Conservation (phyloP, 2,113 vertebrate species). For the Chloebia gouldiae region DNA sequence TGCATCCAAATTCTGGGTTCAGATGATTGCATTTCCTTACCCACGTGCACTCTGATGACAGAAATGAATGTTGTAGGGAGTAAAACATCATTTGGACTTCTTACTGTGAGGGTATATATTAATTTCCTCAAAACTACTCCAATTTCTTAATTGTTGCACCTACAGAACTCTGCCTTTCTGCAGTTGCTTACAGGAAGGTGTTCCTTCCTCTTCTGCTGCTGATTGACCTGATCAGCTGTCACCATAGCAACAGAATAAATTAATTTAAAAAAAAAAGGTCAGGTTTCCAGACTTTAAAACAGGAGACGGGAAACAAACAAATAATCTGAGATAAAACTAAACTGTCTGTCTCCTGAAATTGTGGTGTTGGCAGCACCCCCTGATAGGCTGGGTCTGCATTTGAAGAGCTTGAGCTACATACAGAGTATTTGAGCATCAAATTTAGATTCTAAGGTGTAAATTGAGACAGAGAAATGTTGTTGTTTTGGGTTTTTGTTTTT, state of each 20-base stretch:
- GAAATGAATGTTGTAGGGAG: background rate
- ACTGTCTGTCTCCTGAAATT: background rate
- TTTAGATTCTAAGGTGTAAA: background rate
- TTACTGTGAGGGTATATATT: background rate
- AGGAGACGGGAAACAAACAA: background rate
- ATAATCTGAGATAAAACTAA: background rate
- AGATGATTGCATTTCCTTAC: background rate
- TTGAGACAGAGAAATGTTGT: background rate
- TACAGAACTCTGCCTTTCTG: background rate
- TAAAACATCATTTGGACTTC: background rate
- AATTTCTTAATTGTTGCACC: background rate
- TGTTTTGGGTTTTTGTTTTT: too few relatives aligned
- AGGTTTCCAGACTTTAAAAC: background rate
- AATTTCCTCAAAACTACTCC: background rate
- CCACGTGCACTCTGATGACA: background rate
- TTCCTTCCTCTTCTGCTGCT: background rate
- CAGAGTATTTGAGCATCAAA: background rate
- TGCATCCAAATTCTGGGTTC: background rate
- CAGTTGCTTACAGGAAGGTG: background rate
- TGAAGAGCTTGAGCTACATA: background rate
- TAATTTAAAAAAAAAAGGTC: background rate
- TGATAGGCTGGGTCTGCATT: background rate
- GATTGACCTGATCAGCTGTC: conserved; percentile 1
- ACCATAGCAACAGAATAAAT: conserved; percentile 39
- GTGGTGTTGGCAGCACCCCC: background rate